Evolutionary conservation across 2,113 vertebrate species (phyloP).

Genomic region (Urocynchramus pylzowi): DNA sequence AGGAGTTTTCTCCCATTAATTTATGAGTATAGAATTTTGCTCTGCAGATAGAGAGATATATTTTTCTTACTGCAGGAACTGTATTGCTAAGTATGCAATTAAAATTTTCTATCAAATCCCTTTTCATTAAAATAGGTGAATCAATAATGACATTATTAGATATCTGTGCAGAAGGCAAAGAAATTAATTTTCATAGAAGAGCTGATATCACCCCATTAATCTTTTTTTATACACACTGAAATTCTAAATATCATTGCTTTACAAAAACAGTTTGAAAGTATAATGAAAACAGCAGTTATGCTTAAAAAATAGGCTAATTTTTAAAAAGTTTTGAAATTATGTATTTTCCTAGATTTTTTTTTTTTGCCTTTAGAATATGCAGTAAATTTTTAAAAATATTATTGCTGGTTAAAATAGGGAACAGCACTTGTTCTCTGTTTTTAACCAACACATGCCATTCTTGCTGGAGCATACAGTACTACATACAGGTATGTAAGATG

Average conservation of each 20-base stretch:
- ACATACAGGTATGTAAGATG: not conserved
- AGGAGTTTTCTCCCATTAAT: not conserved
- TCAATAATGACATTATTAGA: not conserved
- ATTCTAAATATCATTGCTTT: not conserved
- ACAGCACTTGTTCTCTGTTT: not conserved
- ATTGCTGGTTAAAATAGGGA: not conserved
- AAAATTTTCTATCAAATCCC: not conserved
- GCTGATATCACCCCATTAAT: not conserved
- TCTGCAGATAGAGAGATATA: not conserved
- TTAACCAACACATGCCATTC: not conserved
- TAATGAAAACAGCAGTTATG: not conserved
- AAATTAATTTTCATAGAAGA: not conserved
- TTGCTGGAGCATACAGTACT: not conserved
- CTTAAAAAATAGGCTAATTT: not conserved
- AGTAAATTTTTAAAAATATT: not conserved
- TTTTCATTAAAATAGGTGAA: not conserved
- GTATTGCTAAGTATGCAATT: not conserved
- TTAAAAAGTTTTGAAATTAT: not conserved
- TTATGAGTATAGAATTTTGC: not conserved
- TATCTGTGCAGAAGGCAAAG: not conserved
- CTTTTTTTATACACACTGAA: not conserved
- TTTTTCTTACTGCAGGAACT: not conserved
- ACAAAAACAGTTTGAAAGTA: not conserved
- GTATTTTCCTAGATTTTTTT: not conserved
- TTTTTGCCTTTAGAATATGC: not conserved